A percentile compares a stretch with the other conserved stretches of the same genome.
Conservation (phyloP, 1,140 invertebrate genomes). For the Pseudomyrmex concolor region DNA sequence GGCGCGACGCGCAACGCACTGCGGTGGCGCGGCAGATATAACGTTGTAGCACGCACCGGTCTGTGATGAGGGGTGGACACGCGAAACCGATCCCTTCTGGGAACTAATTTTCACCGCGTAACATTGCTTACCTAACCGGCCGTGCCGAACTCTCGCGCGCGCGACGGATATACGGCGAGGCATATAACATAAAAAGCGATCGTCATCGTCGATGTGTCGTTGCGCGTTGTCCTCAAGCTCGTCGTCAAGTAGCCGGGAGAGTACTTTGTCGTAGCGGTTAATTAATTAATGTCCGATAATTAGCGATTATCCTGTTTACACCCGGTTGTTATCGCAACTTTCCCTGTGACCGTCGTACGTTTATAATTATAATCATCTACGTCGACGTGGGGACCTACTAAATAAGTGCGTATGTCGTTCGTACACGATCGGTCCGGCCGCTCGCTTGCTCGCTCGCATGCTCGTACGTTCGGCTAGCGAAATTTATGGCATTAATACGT, state of each 20-base stretch:
- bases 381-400: constrained; percentile 11
- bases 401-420: constrained; percentile 24
- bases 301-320: constrained; percentile 67
- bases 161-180: neutral
- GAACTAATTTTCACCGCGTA: constrained; percentile 75
- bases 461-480: neutral
- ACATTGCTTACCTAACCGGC: constrained; percentile 62
- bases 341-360: constrained; percentile 48
- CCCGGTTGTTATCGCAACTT: constrained; percentile 55
- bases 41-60: constrained; percentile 76
- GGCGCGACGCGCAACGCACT: constrained; percentile 18
- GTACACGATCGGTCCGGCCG: neutral
- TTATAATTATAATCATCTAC: constrained; percentile 42
- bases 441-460: neutral
- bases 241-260: constrained; percentile 24
- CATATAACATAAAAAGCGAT: constrained; percentile 62
- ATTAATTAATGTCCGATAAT: constrained; percentile 73
- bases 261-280: constrained; percentile 47
- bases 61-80: constrained; percentile 80
- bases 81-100: constrained; percentile 80
- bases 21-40: constrained; percentile 72
- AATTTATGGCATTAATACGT: constrained; percentile 17
- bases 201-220: constrained; percentile 60
- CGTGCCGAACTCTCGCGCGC: neutral
- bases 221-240: constrained; percentile 12